Conservation (phyloP, 2,113 vertebrate genomes). For the Percopsis transmontana region DNA sequence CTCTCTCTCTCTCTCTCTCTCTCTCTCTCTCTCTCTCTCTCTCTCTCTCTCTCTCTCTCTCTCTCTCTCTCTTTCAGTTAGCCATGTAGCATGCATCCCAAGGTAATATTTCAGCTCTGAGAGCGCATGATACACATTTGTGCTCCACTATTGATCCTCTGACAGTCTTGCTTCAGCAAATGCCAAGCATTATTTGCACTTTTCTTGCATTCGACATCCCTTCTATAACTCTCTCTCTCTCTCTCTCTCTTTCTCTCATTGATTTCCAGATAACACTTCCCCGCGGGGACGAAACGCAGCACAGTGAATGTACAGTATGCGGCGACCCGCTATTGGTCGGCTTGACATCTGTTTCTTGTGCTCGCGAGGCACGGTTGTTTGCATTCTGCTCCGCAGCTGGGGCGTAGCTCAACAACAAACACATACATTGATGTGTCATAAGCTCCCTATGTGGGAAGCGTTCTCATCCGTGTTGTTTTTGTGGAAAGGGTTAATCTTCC, state of each 20-base stretch:
- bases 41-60: neutral
- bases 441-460: neutral
- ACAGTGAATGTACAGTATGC: neutral
- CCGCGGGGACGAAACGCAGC: neutral
- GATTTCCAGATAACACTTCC: neutral
- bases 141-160: neutral
- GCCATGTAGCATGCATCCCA: neutral
- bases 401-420: constrained; percentile 25
- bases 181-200: neutral
- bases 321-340: neutral
- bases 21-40: neutral
- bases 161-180: neutral
- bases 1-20: neutral
- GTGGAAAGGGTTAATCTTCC: constrained; percentile 27
- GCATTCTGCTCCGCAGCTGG: constrained; percentile 3
- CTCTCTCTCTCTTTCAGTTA: neutral
- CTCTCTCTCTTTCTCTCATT: neutral
- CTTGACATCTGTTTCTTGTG: constrained; percentile 28
- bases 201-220: neutral
- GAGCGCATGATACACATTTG: neutral
- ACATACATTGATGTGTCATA: neutral
- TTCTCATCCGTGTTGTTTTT: neutral
- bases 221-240: neutral
- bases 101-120: neutral
- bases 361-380: constrained; percentile 4